Evolutionary conservation across 35 echinoderm and acorn worm species (phyloP).

Genomic region (Lytechinus variegatus): DNA sequence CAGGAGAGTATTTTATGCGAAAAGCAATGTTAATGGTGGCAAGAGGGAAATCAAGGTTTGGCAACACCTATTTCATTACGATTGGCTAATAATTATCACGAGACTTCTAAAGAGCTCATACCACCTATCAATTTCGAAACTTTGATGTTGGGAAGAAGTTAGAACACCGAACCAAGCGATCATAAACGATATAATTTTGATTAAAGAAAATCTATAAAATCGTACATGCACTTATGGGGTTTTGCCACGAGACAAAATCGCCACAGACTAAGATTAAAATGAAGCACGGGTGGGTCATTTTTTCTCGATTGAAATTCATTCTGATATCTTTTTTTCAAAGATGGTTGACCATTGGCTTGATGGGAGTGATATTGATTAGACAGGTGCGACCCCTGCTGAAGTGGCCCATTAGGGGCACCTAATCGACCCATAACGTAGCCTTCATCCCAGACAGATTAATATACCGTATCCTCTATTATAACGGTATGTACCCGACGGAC

Average conservation of each 20-base stretch:
- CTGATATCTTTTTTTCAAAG: neutral
- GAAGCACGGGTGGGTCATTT: neutral
- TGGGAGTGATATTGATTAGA: neutral
- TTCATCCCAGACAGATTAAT: too few species aligned
- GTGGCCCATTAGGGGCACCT: neutral
- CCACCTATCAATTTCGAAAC: too few species aligned
- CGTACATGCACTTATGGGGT: neutral
- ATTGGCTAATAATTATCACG: neutral
- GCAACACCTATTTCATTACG: neutral
- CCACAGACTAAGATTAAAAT: neutral
- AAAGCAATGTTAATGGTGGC: too few species aligned
- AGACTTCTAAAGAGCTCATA: neutral
- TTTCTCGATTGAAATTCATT: neutral
- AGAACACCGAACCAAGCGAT: neutral
- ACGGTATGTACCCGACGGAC: neutral
- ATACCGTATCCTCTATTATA: neutral
- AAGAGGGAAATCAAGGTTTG: too few species aligned
- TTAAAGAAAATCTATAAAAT: neutral
- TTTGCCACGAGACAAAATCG: neutral
- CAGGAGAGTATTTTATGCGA: too few species aligned
- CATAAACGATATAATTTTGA: too few species aligned
- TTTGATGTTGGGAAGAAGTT: neutral
- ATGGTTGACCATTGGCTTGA: neutral
- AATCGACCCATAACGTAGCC: neutral
- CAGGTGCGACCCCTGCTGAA: neutral